Evolutionary conservation across 2,113 vertebrate genomes (phyloP), one percentile per base, ranked within the genome.

Genomic region (Neotoma lepida): DNA sequence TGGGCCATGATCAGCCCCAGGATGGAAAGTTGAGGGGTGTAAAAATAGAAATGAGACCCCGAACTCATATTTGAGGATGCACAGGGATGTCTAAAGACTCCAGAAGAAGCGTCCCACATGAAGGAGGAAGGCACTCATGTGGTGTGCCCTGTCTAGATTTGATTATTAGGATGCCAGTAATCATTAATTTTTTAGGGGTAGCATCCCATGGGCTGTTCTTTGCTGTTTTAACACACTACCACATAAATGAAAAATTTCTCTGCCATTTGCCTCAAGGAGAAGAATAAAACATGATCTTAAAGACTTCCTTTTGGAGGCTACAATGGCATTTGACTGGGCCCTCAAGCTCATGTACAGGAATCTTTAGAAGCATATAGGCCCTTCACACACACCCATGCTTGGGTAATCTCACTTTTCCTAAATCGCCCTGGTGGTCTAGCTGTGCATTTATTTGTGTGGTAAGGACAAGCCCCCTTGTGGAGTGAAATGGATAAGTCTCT

Each of bases 201-300:
- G 70, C 70, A 4, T 17, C 35, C 41, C 56, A 0, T 33, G 56
- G 68, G 56, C 63, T 90, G 14, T 12, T 93, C 82, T 97, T 96
- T 51, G 9, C 94, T 96, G 95, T 94, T 95, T 0, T 88, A 77
- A 49, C n/a, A 41, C 64, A 71, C 46, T 73, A n/a, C 68, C 35
- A 81, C 71, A 77, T 96, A 96, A 97, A 89, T 95, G 96, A 89
- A 93, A 63, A 2, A 93, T 90, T 97, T 90, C 64, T 78, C 85
- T 94, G 66, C 41, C 94, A 85, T 33, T 94, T 88, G 74, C 93
- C 92, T 97, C 68, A 54, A 82, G 86, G 71, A 26, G 61, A 33
- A 56, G 0, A 73, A 63, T 64, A 73, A 70, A 93, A 54, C 92
- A 93, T 35, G 10, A 54, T 94, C 86, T 54, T 96, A 93, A 82